These are phyloP conservation scores for Gymnocephalus cernua DNA, from an alignment of 2,113 vertebrate genomes.

Conservation along the genomic window DNA sequence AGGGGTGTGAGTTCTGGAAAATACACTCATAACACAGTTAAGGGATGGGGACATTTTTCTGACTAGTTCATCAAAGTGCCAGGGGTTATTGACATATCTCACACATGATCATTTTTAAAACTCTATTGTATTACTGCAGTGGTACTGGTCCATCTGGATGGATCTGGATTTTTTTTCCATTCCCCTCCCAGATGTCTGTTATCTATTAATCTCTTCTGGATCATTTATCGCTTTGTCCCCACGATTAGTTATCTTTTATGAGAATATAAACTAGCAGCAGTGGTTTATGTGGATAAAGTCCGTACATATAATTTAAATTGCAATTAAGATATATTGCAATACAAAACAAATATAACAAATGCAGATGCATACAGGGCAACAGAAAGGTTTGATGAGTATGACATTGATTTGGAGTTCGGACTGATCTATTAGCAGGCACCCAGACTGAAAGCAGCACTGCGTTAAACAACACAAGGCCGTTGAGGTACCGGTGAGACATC, in stretches of 20 bases:
- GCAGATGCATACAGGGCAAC: neutral
- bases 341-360: neutral
- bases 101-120: neutral
- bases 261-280: neutral
- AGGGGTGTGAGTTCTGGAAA: slow-evolving; percentile 40
- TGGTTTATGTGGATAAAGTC: neutral
- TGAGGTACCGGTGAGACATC: no score
- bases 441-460: no score
- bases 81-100: neutral
- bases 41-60: slow-evolving; percentile 23
- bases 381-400: neutral
- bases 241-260: neutral
- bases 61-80: neutral
- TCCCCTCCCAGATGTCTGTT: neutral
- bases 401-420: neutral
- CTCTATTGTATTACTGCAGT: neutral
- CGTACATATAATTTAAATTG: neutral
- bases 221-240: neutral
- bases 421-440: neutral
- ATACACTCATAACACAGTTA: slow-evolving; percentile 43
- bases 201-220: neutral
- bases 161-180: no score
- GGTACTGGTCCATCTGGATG: no score
- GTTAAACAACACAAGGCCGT: no score
- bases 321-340: neutral